Base-by-base conservation (phyloP, 2,888 invertebrate species). In the Pherbina coryleti region DNA sequence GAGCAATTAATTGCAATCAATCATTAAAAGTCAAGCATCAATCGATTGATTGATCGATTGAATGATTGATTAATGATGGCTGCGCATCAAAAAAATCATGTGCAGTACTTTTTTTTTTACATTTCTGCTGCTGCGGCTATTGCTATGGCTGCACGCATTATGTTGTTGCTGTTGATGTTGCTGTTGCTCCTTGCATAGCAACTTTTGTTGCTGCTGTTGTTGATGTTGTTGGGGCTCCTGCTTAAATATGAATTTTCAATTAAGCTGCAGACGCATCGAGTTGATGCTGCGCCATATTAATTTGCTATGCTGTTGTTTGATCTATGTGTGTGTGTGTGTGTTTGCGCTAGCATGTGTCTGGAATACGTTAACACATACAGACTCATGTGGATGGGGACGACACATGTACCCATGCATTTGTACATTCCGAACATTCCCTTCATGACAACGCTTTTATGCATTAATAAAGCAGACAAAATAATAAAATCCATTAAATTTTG, bases 401-500 rank as follows among this genome's bases (percentile, higher is more conserved):
- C 49, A n/a, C 44, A 11, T 37, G 37, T 19, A 19, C 31, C 14
- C 66, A 22, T 60, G 19, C 34, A 3, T 8, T 57, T 37, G 9
- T 19, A 9, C 57, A 60, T 14, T 44, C 44, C 14, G 11, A 44
- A 44, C 44, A 44, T 44, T 44, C 44, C 14, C 44, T 44, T 44
- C 44, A 44, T 44, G 44, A 44, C 44, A 44, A 7, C 28, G 37
- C 74, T 74, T 64, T 77, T 71, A 60, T 34, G 55, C 76, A n/a
- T 62, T 73, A 62, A 60, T 57, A 37, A 57, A 14, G 11, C 60
- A 71, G 78, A 72, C 77, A 72, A 81, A 79, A 81, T 79, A 83
- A 83, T 82, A 80, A 86, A 83, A 85, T 85, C 81, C 81, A 82
- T 80, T 79, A 77, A 82, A 82, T 84, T 80, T 83, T 77, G 82